Conservation (phyloP, 2,888 invertebrate genomes). For the Mythimna loreyi region DNA sequence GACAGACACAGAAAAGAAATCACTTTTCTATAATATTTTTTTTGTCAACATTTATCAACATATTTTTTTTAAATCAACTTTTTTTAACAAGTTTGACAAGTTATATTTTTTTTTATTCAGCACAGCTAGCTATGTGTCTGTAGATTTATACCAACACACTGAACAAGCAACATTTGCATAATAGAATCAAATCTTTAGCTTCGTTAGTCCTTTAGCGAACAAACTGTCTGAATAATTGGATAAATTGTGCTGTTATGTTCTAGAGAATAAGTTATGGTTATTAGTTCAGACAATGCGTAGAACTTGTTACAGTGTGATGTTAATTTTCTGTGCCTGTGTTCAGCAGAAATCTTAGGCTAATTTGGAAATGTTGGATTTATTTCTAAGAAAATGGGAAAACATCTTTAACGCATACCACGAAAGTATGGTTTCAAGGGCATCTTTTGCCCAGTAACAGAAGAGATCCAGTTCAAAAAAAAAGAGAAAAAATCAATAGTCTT, state of each 20-base stretch:
- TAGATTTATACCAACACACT: not conserved
- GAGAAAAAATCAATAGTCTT: too few species aligned
- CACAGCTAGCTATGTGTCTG: not conserved
- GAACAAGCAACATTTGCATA: slow-evolving; percentile 65
- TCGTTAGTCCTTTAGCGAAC: slow-evolving; percentile 62
- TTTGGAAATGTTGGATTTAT: slow-evolving; percentile 11
- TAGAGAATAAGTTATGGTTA: slow-evolving; percentile 36
- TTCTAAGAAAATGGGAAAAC: not conserved
- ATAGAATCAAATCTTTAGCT: slow-evolving; percentile 63
- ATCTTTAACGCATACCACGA: too few species aligned
- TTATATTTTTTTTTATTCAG: not conserved
- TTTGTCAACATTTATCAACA: too few species aligned
- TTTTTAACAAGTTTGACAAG: not conserved
- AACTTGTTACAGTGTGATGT: slow-evolving; percentile 10
- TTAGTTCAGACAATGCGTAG: slow-evolving; percentile 23
- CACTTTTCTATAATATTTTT: too few species aligned
- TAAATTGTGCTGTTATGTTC: slow-evolving; percentile 41
- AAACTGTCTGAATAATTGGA: slow-evolving; percentile 57
- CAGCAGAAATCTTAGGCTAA: slow-evolving; percentile 12
- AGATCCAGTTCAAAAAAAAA: too few species aligned
- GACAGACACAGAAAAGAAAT: too few species aligned
- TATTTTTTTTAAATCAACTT: not conserved
- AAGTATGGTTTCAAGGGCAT: too few species aligned
- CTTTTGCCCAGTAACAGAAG: too few species aligned
- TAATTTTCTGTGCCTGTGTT: not conserved